Evolutionary conservation across 1,140 invertebrate genomes (phyloP), one percentile per base, ranked within the genome.

Genomic region (Kradibia gibbosae): DNA sequence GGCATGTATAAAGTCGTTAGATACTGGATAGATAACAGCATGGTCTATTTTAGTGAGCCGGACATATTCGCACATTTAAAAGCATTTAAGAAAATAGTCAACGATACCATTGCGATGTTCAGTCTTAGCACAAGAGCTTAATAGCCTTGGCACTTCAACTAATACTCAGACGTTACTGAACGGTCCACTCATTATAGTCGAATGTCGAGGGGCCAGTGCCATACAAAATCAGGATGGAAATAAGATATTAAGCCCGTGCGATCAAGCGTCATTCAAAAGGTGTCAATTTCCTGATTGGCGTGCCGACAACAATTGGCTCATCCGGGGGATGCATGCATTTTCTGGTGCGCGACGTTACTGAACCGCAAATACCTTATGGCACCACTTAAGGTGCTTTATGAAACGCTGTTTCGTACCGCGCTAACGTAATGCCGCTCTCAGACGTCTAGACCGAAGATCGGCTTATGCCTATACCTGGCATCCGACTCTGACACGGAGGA

Each of bases 371-470:
- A 5, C 71, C 71, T 13, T 8, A 17, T 67, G 62, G 62, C 62
- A 67, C 62, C 62, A 67, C 62, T 39, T 67, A 39, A 67, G 28
- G 36, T 36, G 62, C 62, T 67, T 67, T 67, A 67, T 67, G n/a
- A 67, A 67, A 67, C 50, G 50, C 31, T 13, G 0, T 10, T 55
- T 74, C 50, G 17, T 31, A 3, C 31, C 31, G 45, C 71, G 71
- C 48, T n/a, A 71, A 11, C 3, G 42, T 48, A 71, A 71, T 48
- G 72, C 72, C 28, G 10, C 48, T 31, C 62, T 34, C 70, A 62
- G 57, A 77, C 74, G 74, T 77, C 74, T 45, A 62, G 36, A 77
- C 39, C 42, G 57, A 48, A 36, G 62, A 67, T 67, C 62, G 28
- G 62, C 34, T 50, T 70, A 67, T 48, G 5, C 45, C 7, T 10